A percentile compares a stretch with the other conserved stretches of the same genome.
These are phyloP conservation scores for Lerista edwardsae DNA, from an alignment of 2,797 vertebrate species.

Conservation along the genomic window DNA sequence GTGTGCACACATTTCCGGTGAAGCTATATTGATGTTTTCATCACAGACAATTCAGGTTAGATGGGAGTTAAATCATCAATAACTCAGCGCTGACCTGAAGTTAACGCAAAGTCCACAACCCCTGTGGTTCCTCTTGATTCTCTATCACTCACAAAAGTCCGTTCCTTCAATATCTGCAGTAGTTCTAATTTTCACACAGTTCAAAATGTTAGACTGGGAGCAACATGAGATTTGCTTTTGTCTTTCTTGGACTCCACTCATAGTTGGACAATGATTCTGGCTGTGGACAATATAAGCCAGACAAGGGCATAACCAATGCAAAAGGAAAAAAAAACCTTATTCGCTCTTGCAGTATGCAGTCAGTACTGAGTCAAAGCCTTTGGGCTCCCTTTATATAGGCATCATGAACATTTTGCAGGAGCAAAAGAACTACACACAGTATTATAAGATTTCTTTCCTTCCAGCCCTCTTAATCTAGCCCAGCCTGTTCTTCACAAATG, in stretches of 20 bases:
- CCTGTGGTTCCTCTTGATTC: not conserved
- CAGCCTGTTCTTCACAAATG: conserved; percentile 22
- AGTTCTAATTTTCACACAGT: not conserved
- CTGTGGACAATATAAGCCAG: not conserved
- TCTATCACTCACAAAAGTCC: not conserved
- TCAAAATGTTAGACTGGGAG: not conserved
- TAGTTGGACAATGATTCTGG: not conserved
- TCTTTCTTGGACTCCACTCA: not conserved
- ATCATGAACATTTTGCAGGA: not conserved
- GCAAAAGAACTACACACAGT: not conserved
- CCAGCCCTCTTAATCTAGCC: not conserved
- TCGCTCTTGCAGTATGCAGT: not conserved
- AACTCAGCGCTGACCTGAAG: not conserved
- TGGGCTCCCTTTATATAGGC: fast-evolving
- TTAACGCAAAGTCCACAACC: not conserved
- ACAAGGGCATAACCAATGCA: not conserved
- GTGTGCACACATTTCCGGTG: not conserved
- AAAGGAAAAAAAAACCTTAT: too few relatives aligned
- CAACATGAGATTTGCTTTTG: not conserved
- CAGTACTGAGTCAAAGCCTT: not conserved
- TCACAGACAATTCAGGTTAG: not conserved
- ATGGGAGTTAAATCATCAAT: not conserved
- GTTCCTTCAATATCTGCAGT: not conserved
- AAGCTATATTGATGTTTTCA: not conserved
- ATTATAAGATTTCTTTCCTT: not conserved